Base-by-base conservation (phyloP, 64 coral and sea anemone species). In the Cladopsammia gracilis region DNA sequence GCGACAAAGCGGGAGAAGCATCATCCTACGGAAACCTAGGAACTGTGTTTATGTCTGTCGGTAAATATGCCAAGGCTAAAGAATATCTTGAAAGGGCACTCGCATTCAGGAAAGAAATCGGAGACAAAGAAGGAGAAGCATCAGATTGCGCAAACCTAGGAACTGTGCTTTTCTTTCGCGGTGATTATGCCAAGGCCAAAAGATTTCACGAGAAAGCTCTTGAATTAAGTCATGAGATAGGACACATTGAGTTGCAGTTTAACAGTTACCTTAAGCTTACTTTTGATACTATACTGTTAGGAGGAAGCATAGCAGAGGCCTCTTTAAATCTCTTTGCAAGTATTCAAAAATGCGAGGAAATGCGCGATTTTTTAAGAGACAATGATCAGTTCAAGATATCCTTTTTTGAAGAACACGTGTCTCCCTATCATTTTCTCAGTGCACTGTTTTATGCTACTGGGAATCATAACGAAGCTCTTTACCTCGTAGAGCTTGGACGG, bases 371-470 rank as follows among this genome's bases (percentile, higher is more conserved):
- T 48, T 25, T 73, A 16, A 11, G 8, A 3, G 71, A 4, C 34
- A 73, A 73, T 9, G 71, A 73, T 73, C 34, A 73, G 12, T 73
- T 73, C 8, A 73, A 73, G 16, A 73, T 48, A 46, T 73, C 71
- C 2, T 46, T 73, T 73, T 48, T 25, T 7, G 71, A 73, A 4
- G 9, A 11, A 25, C 10, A 47, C 13, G 12, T 73, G 9, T 6
- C 8, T 16, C 11, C 71, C 3, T 47, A 73, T 42, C 26, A 46
- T 26, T 1, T 47, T 0, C 34, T 73, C 5, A 46, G 71, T 73
- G 16, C 1, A 5, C 44, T 73, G 6, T 48, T 73, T 4, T 16
- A 4, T 70, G 20, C 24, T 34, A 10, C 5, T 25, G 22, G 66
- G 6, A 25, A 10, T 24, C 24, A 22, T 70, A 9, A 70, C 1